phyloP scores from a whole-genome alignment of 2,113 vertebrate genomes.

The pig (Sus scrofa) region DNA sequence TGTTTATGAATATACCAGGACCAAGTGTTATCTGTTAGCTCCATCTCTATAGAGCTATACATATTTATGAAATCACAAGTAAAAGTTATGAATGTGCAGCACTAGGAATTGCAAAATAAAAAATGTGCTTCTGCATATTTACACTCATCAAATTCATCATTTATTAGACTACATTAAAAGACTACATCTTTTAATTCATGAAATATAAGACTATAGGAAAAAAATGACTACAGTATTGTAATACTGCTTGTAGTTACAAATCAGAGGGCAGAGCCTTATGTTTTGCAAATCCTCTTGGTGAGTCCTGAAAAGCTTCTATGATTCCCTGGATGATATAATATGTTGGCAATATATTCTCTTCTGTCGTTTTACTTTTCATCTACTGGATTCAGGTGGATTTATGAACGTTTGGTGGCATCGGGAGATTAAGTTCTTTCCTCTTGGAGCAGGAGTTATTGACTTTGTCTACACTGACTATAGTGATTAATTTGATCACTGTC shows the following conservation, averaged over 20 bases:
- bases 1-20: background rate
- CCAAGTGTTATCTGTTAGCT: background rate
- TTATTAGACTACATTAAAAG: background rate
- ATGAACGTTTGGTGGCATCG: conserved; percentile 1
- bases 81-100: conserved; percentile 9
- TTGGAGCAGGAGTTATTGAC: background rate
- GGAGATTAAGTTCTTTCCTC: background rate
- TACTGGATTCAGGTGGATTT: conserved; percentile 37
- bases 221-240: background rate
- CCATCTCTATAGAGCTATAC: background rate
- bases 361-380: background rate
- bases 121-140: conserved; percentile 1
- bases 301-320: background rate
- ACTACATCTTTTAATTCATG: background rate
- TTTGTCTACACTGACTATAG: background rate
- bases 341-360: background rate
- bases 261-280: background rate
- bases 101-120: conserved; percentile 16
- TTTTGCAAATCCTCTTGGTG: background rate
- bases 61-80: conserved; percentile 67
- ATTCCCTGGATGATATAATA: background rate
- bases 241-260: background rate
- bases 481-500: conserved; percentile 44
- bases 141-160: background rate
- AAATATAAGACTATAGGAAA: conserved; percentile 35